Evolutionary conservation across 2,113 vertebrate genomes (phyloP), one percentile per base, ranked within the genome.

Genomic region (Syngnathus scovelli): DNA sequence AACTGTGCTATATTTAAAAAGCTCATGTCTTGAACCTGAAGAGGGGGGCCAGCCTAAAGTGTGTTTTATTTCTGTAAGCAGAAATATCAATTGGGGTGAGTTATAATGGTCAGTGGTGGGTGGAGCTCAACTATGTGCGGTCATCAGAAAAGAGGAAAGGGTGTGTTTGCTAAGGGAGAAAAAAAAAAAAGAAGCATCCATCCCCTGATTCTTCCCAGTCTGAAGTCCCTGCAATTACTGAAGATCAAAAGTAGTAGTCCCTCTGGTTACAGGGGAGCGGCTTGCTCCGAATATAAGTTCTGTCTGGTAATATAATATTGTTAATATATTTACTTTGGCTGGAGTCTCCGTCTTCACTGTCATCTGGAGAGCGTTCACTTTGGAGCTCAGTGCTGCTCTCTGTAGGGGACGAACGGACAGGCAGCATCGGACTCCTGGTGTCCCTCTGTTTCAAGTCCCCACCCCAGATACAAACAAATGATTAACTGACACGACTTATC

Each of bases 401-500:
- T 5, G 80, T 11, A 48, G 86, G 88, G 27, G 90, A 84, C 59
- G 93, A 88, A 72, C 92, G 94, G 33, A 91, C 90, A 12, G 94
- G 94, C 79, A 93, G 74, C 0, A 91, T 96, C 62, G 92, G 95
- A 54, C 91, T 94, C 71, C 92, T 94, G 68, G 83, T 88, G 64
- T 93, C 88, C 4, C 65, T 89, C 93, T 96, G 72, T 19, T 67
- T 51, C 68, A 64, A 75, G 15, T 64, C 66, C 44, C 44, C 44
- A 13, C 68, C 33, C 64, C 48, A 72, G 3, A 49, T 6, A 38
- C 11, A 65, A 61, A 62, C 3, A 54, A 18, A 68, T 13, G 12
- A 5, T 36, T 19, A 10, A 33, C 12, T n/a, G 19, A 61, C 12
- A 36, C 27, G 46, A 21, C 6, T 43, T 27, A 7, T 64, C 3